Evolutionary conservation across 2,797 vertebrate species (phyloP), one percentile per base, ranked within the genome.

Genomic region (Anniella stebbinsi): DNA sequence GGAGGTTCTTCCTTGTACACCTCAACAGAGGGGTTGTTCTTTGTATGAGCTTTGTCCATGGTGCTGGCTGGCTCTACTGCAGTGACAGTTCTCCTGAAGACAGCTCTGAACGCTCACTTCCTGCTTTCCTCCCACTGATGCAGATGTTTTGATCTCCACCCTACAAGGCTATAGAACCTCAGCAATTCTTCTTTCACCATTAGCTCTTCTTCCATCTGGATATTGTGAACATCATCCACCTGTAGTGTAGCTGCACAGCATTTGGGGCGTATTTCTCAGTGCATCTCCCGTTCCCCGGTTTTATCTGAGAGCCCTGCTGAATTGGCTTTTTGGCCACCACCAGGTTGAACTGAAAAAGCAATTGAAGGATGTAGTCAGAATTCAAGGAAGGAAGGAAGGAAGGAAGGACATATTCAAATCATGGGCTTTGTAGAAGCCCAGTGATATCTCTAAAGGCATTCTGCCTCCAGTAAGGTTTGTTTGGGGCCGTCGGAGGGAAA

Each of bases 281-380:
- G 80, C 82, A 3, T 90, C 92, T 5, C 87, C 8, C 10, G 95
- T 93, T 93, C 97, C 97, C 96, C 96, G 97, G 90, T 95, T 96
- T 88, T 95, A 95, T 92, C 92, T 94, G 89, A 97, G 93, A 0
- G 69, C 96, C 96, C 77, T 95, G 97, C 90, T 96, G 93, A 89
- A 97, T 90, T 0, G 96, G 93, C 51, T 95, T 88, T 45, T 87
- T 85, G 75, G 93, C 45, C 82, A 95, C 80, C 80, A 97, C 95
- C 92, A 93, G 83, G 0, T 2, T 93, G 91, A 83, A 95, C 97
- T 97, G 95, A 33, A 95, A 97, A 87, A 63, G 45, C 66, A 97
- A 96, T 51, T 38, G 0, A 48, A 9, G 9, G 36, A 69, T 88
- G 72, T 63, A 33, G 57, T 97, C 23, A 0, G 0, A 51, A 77